A percentile compares a stretch with the other conserved stretches of the same genome.
These are phyloP conservation scores for Polyommatus icarus DNA, from an alignment of 2,888 invertebrate species.

Conservation along the genomic window DNA sequence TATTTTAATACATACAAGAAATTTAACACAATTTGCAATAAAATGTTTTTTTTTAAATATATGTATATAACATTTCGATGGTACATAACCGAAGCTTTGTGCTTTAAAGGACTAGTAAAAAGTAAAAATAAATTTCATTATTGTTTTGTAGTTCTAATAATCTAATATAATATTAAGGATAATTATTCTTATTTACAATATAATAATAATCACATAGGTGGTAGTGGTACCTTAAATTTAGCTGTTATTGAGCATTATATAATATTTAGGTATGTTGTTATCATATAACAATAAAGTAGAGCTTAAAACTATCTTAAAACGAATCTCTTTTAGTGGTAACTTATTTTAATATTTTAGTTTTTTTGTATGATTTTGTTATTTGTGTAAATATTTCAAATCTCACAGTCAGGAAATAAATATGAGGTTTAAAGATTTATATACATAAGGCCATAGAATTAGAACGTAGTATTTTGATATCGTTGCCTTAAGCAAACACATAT, in stretches of 20 bases:
- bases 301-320: slow-evolving; percentile 1
- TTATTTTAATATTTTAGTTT: slow-evolving; percentile 48
- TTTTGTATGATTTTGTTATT: not conserved
- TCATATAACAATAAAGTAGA: slow-evolving; percentile 11
- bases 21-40: not conserved
- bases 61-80: not conserved
- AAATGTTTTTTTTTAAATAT: not conserved
- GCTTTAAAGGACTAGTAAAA: slow-evolving; percentile 1
- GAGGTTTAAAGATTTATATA: not conserved
- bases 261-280: not conserved
- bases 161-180: not conserved
- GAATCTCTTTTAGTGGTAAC: slow-evolving; percentile 19
- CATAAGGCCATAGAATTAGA: too few species aligned
- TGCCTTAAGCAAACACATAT: not conserved
- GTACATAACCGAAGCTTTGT: not conserved
- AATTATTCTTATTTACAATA: slow-evolving; percentile 2
- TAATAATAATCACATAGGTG: not conserved
- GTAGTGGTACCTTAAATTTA: not conserved
- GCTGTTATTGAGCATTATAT: slow-evolving; percentile 66
- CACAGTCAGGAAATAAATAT: not conserved
- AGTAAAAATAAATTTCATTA: not conserved
- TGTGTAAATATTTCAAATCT: not conserved
- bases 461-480: too few species aligned
- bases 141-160: not conserved
- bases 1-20: not conserved